Percentiles rank a stretch among this genome's conserved stretches.
Conservation (phyloP, 2,797 vertebrate species). For the Ataeniobius toweri region DNA sequence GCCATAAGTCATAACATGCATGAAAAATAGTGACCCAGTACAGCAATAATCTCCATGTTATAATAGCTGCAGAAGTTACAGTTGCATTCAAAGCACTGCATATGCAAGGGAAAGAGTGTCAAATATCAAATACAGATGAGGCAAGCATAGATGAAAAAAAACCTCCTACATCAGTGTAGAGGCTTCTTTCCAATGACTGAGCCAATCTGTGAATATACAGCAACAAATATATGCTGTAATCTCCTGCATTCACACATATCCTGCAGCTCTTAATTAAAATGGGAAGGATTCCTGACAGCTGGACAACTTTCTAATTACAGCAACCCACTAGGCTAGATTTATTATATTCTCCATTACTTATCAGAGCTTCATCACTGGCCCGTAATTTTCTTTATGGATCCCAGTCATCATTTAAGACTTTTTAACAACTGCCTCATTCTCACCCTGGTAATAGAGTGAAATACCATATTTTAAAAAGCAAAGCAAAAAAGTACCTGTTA, state of each 20-base stretch:
- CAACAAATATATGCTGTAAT: conserved; percentile 21
- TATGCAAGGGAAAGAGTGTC: conserved; percentile 35
- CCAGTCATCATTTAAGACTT: conserved; percentile 63
- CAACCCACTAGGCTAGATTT: conserved; percentile 38
- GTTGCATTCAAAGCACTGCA: conserved; percentile 29
- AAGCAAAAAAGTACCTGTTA: neutral
- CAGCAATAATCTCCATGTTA: conserved; percentile 49
- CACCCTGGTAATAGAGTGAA: neutral
- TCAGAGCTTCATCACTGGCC: conserved; percentile 55
- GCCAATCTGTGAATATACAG: conserved; percentile 16
- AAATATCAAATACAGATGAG: conserved; percentile 51
- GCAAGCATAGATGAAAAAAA: conserved; percentile 35
- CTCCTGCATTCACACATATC: conserved; percentile 11
- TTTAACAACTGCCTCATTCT: conserved; percentile 39
- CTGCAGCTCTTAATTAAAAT: conserved; percentile 39
- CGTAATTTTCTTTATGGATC: conserved; percentile 59
- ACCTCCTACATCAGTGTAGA: conserved; percentile 23
- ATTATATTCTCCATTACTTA: conserved; percentile 37
- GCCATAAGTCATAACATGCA: conserved; percentile 42
- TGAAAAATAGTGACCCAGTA: conserved; percentile 30
- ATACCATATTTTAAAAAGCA: conserved; percentile 28
- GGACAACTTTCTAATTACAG: conserved; percentile 30
- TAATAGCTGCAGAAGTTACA: conserved; percentile 41
- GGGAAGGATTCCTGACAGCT: conserved; percentile 9
- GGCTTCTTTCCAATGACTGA: conserved; percentile 5